Evolutionary conservation across 2,113 vertebrate genomes (phyloP).

Genomic region (Ursus arctos): DNA sequence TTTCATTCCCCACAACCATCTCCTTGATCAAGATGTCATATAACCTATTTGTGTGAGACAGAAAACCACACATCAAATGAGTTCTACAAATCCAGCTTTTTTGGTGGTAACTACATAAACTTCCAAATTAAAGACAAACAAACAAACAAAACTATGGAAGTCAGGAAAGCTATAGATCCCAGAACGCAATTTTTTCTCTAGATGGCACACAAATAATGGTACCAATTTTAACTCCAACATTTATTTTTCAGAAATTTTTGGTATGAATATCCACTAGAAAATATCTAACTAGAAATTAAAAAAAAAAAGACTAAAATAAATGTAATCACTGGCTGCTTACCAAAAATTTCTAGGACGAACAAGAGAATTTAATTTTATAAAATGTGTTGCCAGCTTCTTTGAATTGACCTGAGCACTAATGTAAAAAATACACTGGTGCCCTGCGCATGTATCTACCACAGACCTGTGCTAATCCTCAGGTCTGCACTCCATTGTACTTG

Average conservation of each 20-base stretch:
- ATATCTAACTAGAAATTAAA: background rate
- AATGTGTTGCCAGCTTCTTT: constrained; percentile 65
- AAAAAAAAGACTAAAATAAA: constrained; percentile 60
- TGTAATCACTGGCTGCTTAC: constrained; percentile 64
- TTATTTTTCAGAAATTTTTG: constrained; percentile 59
- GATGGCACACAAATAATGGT: background rate
- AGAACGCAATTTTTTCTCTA: constrained; percentile 33
- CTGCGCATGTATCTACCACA: background rate
- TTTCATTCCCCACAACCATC: constrained; percentile 3
- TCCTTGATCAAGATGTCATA: constrained; percentile 12
- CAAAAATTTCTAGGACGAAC: constrained; percentile 60
- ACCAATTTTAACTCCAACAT: background rate
- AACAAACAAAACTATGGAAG: constrained; percentile 14
- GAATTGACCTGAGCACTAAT: constrained; percentile 34
- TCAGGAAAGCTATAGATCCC: constrained; percentile 3
- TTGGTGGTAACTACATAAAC: background rate
- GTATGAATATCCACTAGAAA: constrained; percentile 70
- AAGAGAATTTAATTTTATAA: constrained; percentile 64
- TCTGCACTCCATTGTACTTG: background rate
- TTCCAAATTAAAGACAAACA: constrained; percentile 40
- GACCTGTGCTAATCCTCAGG: background rate
- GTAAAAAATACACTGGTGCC: background rate
- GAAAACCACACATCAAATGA: background rate
- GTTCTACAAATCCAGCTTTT: constrained; percentile 41
- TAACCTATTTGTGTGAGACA: constrained; percentile 5